Evolutionary conservation across 1,140 invertebrate species (phyloP).

Genomic region (Drosophila carrolli): DNA sequence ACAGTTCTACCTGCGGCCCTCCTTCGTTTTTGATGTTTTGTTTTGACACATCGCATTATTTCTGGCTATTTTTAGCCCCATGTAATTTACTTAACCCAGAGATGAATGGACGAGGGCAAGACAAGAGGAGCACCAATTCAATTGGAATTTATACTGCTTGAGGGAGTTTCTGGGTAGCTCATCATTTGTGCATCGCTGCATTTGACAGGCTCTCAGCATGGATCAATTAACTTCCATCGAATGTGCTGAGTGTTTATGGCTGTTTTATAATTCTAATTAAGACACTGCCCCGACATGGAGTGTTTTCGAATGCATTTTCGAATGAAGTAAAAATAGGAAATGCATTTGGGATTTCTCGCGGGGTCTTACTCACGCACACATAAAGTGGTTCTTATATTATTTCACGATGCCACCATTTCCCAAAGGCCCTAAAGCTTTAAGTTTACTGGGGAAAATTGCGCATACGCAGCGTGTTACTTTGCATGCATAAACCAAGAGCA

Average conservation of each 20-base stretch:
- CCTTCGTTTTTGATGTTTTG: slow-evolving; percentile 73
- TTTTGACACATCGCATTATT: slow-evolving; percentile 81
- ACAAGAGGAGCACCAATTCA: slow-evolving; percentile 24
- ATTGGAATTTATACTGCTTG: slow-evolving; percentile 64
- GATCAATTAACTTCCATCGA: slow-evolving; percentile 77
- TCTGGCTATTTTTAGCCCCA: slow-evolving; percentile 66
- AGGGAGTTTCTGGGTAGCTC: slow-evolving; percentile 35
- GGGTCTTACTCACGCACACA: not conserved
- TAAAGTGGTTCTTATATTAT: slow-evolving; percentile 3
- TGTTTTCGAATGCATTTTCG: slow-evolving; percentile 25
- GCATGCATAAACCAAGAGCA: slow-evolving; percentile 69
- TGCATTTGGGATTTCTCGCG: slow-evolving; percentile 3
- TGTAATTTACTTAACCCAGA: slow-evolving; percentile 66
- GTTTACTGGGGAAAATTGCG: slow-evolving; percentile 44
- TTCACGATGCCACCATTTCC: slow-evolving; percentile 4
- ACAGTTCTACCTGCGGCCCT: slow-evolving; percentile 20
- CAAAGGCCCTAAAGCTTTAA: slow-evolving; percentile 32
- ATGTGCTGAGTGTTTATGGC: slow-evolving; percentile 68
- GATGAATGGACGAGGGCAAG: not conserved
- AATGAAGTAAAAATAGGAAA: slow-evolving; percentile 24
- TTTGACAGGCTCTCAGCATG: slow-evolving; percentile 73
- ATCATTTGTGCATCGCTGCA: slow-evolving; percentile 64
- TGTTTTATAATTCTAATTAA: slow-evolving; percentile 66
- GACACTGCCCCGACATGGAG: slow-evolving; percentile 30
- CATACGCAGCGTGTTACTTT: slow-evolving; percentile 72